Conservation (phyloP, 2,797 vertebrate species). For the Argya squamiceps region DNA sequence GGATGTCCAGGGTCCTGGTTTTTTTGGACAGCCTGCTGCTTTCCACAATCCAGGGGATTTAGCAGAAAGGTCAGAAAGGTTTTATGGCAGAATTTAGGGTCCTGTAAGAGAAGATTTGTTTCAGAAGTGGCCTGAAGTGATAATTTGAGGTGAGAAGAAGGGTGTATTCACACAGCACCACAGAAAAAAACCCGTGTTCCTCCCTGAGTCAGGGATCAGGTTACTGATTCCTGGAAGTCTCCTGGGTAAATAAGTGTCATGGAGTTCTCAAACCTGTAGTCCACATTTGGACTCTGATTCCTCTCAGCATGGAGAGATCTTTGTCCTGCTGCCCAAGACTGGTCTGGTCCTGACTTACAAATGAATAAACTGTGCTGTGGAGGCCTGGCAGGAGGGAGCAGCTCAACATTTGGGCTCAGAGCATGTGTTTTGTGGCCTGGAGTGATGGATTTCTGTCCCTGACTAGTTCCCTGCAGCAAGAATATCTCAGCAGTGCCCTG, state of each 20-base stretch:
- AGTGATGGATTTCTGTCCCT: neutral
- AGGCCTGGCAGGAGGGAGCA: neutral
- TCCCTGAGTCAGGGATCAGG: neutral
- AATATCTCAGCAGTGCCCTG: neutral
- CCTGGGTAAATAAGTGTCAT: neutral
- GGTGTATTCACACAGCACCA: rapidly evolving
- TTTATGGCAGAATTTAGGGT: neutral
- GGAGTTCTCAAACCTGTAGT: neutral
- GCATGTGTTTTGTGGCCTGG: neutral
- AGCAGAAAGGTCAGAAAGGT: neutral
- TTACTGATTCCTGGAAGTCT: slow-evolving; percentile 46
- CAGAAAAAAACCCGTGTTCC: rapidly evolving
- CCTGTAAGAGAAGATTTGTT: neutral
- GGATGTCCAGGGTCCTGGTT: neutral
- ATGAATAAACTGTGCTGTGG: neutral
- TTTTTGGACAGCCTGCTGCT: neutral
- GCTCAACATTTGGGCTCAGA: neutral
- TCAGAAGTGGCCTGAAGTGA: neutral
- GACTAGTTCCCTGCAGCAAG: neutral
- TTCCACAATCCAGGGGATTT: neutral
- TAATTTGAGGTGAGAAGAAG: neutral
- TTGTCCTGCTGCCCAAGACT: neutral
- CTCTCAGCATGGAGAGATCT: neutral
- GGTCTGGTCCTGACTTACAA: neutral
- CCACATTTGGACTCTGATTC: slow-evolving; percentile 19